phyloP scores from a whole-genome alignment of 2,113 vertebrate species.

The Alouatta palliata region DNA sequence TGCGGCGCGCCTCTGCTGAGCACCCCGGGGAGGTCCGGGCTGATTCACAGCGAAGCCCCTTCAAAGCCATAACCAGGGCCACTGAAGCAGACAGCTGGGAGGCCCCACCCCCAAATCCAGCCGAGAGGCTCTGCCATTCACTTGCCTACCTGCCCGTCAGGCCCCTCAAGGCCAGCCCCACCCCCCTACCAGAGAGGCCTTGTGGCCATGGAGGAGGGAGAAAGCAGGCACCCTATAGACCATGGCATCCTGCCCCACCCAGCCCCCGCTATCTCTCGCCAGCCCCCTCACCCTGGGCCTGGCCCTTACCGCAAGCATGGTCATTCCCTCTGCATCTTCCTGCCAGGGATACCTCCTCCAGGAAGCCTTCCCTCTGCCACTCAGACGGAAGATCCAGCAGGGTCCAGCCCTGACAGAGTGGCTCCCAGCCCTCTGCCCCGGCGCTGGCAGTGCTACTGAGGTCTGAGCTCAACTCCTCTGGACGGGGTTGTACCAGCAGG shows the following conservation, averaged over 20 bases:
- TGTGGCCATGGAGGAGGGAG: neutral
- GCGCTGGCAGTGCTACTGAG: accelerated
- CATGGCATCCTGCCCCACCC: neutral
- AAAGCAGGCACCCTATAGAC: accelerated
- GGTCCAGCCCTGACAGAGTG: neutral
- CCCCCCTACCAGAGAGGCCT: neutral
- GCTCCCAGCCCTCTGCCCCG: neutral
- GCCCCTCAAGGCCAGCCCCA: neutral
- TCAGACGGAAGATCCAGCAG: neutral
- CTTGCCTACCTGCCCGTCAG: too few species aligned
- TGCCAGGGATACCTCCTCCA: neutral
- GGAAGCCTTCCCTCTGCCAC: neutral
- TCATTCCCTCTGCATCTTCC: neutral
- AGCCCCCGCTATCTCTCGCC: neutral
- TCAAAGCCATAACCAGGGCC: neutral
- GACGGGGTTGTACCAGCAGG: neutral
- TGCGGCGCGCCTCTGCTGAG: accelerated
- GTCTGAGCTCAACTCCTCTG: neutral
- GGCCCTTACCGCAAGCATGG: neutral
- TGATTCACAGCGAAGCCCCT: accelerated
- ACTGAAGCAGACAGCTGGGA: neutral
- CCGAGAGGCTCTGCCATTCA: accelerated
- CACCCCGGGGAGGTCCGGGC: accelerated
- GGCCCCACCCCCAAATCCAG: accelerated
- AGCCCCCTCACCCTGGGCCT: neutral